Evolutionary conservation across 2,888 invertebrate genomes (phyloP), one percentile per base, ranked within the genome.

Genomic region (Kryphioiulus occultus): DNA sequence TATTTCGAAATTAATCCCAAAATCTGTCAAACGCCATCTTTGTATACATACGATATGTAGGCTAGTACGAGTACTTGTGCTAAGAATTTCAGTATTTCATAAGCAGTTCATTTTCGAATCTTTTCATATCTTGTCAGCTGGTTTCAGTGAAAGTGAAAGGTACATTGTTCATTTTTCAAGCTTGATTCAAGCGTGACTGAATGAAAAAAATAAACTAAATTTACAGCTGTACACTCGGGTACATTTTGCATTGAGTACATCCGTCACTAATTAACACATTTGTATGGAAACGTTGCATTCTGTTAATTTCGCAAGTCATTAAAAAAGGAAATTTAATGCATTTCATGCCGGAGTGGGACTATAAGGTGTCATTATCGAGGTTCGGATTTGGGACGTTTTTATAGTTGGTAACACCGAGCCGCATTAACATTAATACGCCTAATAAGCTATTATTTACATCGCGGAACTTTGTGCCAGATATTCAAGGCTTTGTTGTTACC

Each of bases 261-360:
- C 78, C 78, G 30, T 15, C 30, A 30, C 78, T 78, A 78, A 78
- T 78, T 78, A 78, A 30, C 30, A 78, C 78, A 30, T 0, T 78
- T 78, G 26, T 30, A 78, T 78, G 30, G 78, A 78, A 78, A 30
- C 30, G 0, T 26, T 30, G 30, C 78, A 78, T 17, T 78, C 30
- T 78, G 26, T 32, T 78, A 78, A 32, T 78, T 30, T 30, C 17
- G 30, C 78, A 78, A 78, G 78, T 78, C 78, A 78, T 78, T 78
- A 26, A 32, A 78, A 78, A 15, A 32, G 26, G 78, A 32, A 78
- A 12, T 59, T 7, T 22, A 59, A 30, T 22, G 15, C 78, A 32
- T 26, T 53, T 1, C n/a, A 19, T 1, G 1, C 78, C 30, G 15
- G 30, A 78, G 7, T 22, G 78, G 78, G 30, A 22, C 26, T 30